Evolutionary conservation across 2,797 vertebrate genomes (phyloP), one percentile per base, ranked within the genome.

Genomic region (Hoplostethus mediterraneus): DNA sequence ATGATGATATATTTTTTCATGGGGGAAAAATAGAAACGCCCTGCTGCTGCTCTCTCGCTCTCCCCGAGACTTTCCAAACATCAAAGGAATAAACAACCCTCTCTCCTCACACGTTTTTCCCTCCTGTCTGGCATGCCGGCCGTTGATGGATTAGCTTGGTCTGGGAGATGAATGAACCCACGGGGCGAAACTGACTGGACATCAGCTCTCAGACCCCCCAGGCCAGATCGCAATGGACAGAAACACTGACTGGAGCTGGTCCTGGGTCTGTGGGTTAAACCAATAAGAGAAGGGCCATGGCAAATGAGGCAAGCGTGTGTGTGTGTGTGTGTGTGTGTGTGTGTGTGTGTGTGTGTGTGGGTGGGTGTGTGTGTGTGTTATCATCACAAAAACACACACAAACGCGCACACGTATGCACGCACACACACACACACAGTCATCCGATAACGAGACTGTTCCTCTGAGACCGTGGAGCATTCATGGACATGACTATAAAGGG

Each of bases 1-100:
- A 86, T 74, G 89, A 90, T 90, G 89, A 92, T 91, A 91, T 93
- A 93, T 93, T 94, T 94, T 94, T 93, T 94, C 93, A 93, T 93
- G 86, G 81, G 81, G 80, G 33, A 75, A 38, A 75, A 81, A 80
- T 76, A 30, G 79, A 85, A 88, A 81, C 80, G 73, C 81, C 84
- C 79, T 65, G 67, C 84, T 73, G 67, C 83, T 58, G 65, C 85
- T 84, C 80, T 86, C 77, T 79, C 74, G 85, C 89, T 84, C 86
- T 87, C 83, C 86, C 83, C 69, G 63, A 80, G 81, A 89, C 85
- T 84, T 83, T 81, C 80, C 63, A 73, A 73, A 91, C 81, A 77
- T 87, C 87, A 88, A 79, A 79, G 66, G 45, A 77, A 83, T 75
- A 82, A 73, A 61, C 38, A 64, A 36, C 77, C 79, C 83, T 87